Base-by-base conservation (phyloP, 2,888 invertebrate genomes). In the Acrocyrtus sp. region DNA sequence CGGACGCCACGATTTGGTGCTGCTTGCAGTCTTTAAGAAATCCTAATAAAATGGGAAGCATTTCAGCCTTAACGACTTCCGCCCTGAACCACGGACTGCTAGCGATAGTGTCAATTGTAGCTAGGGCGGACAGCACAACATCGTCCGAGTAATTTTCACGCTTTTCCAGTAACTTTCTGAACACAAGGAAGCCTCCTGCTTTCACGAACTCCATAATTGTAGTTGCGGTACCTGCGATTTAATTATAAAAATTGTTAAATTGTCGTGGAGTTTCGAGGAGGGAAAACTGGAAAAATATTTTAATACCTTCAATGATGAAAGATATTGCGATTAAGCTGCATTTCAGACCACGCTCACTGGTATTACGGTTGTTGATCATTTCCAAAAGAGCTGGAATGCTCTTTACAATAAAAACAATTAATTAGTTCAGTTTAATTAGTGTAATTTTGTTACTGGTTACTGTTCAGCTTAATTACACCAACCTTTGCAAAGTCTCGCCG, bases 191-290 rank as follows among this genome's bases (percentile, higher is more conserved):
- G 0, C 78, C 77, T 6, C 51, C 56, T 24, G 62, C 60, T 17
- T 80, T 50, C 0, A 73, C 22, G 61, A 80, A 80, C 27, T 65
- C 54, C 39, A 60, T 62, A 41, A 75, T 60, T 10, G 76, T 66
- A 43, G 72, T 61, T 1, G 60, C 39, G 8, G 51, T 53, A 21
- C 67, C 73, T 70, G 6, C 2, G 41, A 62, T 10, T 4, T 10
- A 50, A 24, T 10, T 50, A 22, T 17, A 5, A 17, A n/a, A n/a
- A n/a, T n/a, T n/a, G n/a, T n/a, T n/a, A n/a, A n/a, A n/a, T n/a
- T n/a, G n/a, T n/a, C 17, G 17, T 15, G 17, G 5, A n/a, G 17
- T 45, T 45, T 17, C 47, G 17, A 5, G n/a, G 15, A 10, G 15
- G n/a, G 5, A 26, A 26, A 53, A 6, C 3, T 17, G 3, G 24